Evolutionary conservation across 1,140 invertebrate species (phyloP), one percentile per base, ranked within the genome.

Genomic region (Procambarus virginalis): DNA sequence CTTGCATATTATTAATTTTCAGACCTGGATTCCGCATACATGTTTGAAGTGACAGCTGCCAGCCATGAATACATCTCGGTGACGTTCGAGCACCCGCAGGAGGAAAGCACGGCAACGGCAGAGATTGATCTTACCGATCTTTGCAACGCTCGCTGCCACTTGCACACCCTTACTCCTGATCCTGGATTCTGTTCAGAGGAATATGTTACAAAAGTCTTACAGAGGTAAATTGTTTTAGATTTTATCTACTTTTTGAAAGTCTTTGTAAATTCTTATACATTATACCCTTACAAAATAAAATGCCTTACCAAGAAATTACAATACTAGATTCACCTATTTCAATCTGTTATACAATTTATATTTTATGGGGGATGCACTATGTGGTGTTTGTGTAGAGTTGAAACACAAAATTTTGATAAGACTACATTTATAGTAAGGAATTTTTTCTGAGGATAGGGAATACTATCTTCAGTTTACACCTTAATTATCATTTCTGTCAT

Each of bases 21-120:
- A 93, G 97, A 97, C 93, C 94, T 97, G 45, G 97, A 97, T 91
- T 96, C 95, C 90, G 96, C 97, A 58, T 95, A 97, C 3, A 98
- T 98, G 95, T 97, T 99, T 93, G 98, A 99, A 94, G 96, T 99
- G 91, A 98, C 96, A 92, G 97, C 98, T 8, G 94, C 98, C 3
- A 98, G 97, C 0, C 97, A 96, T 95, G 96, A 97, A 85, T 97
- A 98, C 93, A 96, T 99, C 83, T 97, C 97, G 20, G 96, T 99
- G 5, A 97, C 97, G 55, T 96, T 99, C 93, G 98, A 99, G 93
- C 98, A 99, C 95, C 98, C 98, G 0, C 95, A 97, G 49, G 97
- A 98, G 93, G 97, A 99, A 93, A 97, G 96, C 88, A 96, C 99
- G 95, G 97, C 98, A 0, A 99, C 98, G 0, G 97, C 97, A 20